phyloP scores from a whole-genome alignment of 2,888 invertebrate species.

The Crocallis elinguaria region DNA sequence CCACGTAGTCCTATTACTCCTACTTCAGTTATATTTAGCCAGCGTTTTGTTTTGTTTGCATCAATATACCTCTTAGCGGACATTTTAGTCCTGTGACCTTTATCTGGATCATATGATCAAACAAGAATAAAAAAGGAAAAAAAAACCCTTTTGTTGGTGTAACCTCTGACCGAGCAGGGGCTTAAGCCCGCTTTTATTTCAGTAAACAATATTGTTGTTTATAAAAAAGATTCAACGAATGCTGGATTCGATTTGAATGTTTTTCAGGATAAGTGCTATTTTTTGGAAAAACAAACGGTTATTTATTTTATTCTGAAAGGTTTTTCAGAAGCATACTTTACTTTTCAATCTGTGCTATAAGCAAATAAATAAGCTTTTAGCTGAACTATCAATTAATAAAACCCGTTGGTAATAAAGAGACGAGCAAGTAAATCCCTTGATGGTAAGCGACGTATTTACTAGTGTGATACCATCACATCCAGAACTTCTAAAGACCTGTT shows the following conservation, averaged over 20 bases:
- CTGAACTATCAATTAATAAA: no score
- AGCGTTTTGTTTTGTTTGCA: slow-evolving; percentile 16
- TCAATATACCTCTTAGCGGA: slow-evolving; percentile 9
- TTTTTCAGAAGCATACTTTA: no score
- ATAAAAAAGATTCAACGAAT: slow-evolving; percentile 21
- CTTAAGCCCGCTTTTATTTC: slow-evolving; percentile 31
- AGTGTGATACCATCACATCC: no score
- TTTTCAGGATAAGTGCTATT: slow-evolving; percentile 8
- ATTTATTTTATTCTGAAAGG: not conserved
- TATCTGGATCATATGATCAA: slow-evolving; percentile 36
- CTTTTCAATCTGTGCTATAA: no score
- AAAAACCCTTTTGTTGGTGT: slow-evolving; percentile 38
- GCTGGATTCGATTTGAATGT: slow-evolving; percentile 21
- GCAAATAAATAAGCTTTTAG: no score
- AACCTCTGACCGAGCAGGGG: slow-evolving; percentile 9
- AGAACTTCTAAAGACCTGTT: no score
- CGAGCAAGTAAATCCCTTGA: no score
- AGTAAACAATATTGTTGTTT: slow-evolving; percentile 30
- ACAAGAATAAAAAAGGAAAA: slow-evolving; percentile 34
- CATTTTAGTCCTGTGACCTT: slow-evolving; percentile 30
- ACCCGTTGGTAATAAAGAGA: no score
- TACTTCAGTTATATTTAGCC: slow-evolving; percentile 4
- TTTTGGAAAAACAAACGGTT: not conserved
- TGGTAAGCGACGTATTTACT: no score
- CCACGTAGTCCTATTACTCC: no score